Conservation (phyloP, 2,113 vertebrate species). For the Eleginops maclovinus region DNA sequence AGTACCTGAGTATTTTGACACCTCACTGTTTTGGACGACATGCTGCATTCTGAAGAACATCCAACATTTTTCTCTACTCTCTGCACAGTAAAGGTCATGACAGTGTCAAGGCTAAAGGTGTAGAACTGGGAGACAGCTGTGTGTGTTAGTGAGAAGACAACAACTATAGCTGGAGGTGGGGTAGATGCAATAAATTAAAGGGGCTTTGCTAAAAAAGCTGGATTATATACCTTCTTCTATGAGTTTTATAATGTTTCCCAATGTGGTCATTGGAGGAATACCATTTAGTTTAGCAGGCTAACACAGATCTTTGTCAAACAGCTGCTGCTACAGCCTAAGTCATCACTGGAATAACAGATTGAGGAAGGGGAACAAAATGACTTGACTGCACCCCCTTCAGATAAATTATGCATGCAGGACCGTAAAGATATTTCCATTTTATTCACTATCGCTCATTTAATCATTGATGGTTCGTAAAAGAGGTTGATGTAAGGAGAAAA, state of each 20-base stretch:
- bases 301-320: constrained; percentile 11
- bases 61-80: constrained; percentile 8
- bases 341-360: constrained; percentile 45
- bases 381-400: constrained; percentile 33
- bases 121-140: constrained; percentile 8
- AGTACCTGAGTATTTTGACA: constrained; percentile 69
- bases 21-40: constrained; percentile 29
- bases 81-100: constrained; percentile 17
- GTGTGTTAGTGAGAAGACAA: constrained; percentile 16
- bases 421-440: constrained; percentile 63
- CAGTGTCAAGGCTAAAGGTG: constrained; percentile 16
- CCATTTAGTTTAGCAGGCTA: constrained; percentile 9
- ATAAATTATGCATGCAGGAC: constrained; percentile 64
- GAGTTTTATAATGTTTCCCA: constrained; percentile 1
- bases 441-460: constrained; percentile 58
- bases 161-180: constrained; percentile 1
- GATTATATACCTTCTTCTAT: constrained; percentile 2
- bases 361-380: constrained; percentile 38
- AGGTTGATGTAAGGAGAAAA: constrained; percentile 57
- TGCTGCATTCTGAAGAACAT: constrained; percentile 17
- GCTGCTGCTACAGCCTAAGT: constrained; percentile 23
- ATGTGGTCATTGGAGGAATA: constrained; percentile 21
- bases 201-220: constrained; percentile 9
- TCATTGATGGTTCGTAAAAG: constrained; percentile 62
- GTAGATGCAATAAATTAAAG: constrained; percentile 3